These are phyloP conservation scores for Columba janthina DNA, from an alignment of 2,113 vertebrate species.

Conservation along the genomic window DNA sequence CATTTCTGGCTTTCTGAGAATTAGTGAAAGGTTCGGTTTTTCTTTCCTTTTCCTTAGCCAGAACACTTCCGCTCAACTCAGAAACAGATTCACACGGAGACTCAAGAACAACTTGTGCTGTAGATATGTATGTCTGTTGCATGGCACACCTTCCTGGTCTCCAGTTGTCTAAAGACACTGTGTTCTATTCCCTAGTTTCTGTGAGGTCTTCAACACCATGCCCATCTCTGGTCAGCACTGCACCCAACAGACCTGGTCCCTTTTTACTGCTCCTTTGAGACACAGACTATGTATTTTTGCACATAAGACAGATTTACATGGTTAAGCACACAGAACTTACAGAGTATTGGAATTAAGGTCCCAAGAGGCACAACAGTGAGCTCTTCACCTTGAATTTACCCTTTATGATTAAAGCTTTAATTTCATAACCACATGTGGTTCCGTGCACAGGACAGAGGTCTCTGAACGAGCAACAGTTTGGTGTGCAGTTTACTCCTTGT, in stretches of 20 bases:
- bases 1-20: background rate
- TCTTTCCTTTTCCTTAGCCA: background rate
- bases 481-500: background rate
- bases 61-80: background rate
- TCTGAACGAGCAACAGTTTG: background rate
- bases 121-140: background rate
- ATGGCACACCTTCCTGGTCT: background rate
- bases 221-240: background rate
- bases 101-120: background rate
- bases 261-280: background rate
- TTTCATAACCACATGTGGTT: background rate
- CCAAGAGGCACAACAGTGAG: background rate
- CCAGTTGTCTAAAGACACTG: background rate
- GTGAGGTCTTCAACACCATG: background rate
- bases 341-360: background rate
- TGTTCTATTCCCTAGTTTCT: background rate
- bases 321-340: background rate
- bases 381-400: background rate
- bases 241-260: background rate
- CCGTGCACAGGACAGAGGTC: background rate
- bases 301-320: background rate
- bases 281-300: background rate
- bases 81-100: background rate
- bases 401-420: background rate
- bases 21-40: background rate